A percentile compares a stretch with the other conserved stretches of the same genome.
phyloP scores from a whole-genome alignment of 2,113 vertebrate genomes.

The Gracilinanus agilis region DNA sequence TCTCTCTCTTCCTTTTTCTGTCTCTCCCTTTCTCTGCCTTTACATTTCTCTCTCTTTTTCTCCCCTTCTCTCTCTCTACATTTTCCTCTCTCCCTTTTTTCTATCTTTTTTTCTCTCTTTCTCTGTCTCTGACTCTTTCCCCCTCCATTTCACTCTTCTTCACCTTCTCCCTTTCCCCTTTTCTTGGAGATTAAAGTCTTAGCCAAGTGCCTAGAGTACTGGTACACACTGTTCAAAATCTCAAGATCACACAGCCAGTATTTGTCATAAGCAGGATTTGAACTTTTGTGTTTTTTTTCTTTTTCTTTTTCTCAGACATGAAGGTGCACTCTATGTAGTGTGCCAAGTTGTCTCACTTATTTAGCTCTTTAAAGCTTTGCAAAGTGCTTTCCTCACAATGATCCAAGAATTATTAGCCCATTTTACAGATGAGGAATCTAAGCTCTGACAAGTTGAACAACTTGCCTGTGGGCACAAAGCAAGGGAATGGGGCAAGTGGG shows the following conservation, averaged over 20 bases:
- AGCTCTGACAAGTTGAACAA: background rate
- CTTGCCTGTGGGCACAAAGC: background rate
- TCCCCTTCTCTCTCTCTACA: no score
- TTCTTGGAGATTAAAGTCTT: background rate
- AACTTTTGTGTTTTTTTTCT: background rate
- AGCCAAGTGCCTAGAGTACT: background rate
- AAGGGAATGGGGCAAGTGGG: background rate
- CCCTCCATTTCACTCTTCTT: no score
- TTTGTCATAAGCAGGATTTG: background rate
- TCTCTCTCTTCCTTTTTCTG: no score
- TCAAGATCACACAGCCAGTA: no score
- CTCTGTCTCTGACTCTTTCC: background rate
- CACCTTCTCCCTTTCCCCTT: background rate
- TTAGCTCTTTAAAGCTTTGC: background rate
- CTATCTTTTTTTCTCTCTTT: no score
- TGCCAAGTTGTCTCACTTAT: background rate
- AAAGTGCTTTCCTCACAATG: background rate
- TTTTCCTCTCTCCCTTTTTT: no score
- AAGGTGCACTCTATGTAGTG: background rate
- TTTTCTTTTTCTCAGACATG: background rate
- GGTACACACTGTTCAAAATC: no score
- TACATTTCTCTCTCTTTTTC: no score
- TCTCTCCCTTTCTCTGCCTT: no score
- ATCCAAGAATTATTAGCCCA: background rate
- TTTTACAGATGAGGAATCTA: background rate